phyloP scores from a whole-genome alignment of 2,113 vertebrate species.

The Alexandromys fortis region DNA sequence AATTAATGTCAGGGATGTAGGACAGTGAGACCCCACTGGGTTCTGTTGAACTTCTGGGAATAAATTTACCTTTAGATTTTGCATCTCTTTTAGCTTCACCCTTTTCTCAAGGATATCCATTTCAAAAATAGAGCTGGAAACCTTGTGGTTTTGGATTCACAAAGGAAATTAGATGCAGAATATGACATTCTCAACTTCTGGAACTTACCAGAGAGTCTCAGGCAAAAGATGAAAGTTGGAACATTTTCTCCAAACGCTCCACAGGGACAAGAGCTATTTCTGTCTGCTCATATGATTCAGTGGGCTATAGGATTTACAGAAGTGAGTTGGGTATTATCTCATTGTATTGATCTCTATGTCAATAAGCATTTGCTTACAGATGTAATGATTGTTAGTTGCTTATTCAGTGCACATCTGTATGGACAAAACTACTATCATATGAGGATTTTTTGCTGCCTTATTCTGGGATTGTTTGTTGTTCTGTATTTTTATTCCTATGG shows the following conservation, averaged over 20 bases:
- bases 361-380: not conserved
- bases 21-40: not conserved
- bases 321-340: not conserved
- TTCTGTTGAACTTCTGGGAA: not conserved
- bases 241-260: not conserved
- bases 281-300: not conserved
- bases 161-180: not conserved
- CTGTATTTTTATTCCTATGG: not conserved
- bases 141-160: not conserved
- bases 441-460: not conserved
- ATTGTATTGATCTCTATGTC: rapidly evolving
- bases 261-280: not conserved
- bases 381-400: not conserved
- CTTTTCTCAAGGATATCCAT: not conserved
- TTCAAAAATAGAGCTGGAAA: not conserved
- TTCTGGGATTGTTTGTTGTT: not conserved
- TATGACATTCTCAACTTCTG: not conserved
- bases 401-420: rapidly evolving
- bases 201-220: not conserved
- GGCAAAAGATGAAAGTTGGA: not conserved
- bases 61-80: not conserved
- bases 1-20: not conserved
- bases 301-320: not conserved
- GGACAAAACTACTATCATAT: not conserved
- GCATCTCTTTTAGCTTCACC: not conserved